Evolutionary conservation across 2,113 vertebrate genomes (phyloP), one percentile per base, ranked within the genome.

Genomic region (Boulengeromyrus knoepffleri): DNA sequence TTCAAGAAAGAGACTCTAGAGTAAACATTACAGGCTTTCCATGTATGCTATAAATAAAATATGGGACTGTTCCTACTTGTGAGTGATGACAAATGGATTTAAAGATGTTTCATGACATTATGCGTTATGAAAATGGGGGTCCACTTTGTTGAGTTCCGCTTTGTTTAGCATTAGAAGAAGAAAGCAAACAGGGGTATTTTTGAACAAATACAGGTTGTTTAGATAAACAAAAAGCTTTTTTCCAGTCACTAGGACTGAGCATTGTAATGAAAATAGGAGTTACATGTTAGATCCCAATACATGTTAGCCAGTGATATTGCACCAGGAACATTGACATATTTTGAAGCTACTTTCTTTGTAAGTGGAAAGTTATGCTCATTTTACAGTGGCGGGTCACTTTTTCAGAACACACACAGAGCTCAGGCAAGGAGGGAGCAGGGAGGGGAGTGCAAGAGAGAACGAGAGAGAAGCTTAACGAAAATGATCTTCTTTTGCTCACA

Each of bases 371-470:
- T 36, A 52, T 45, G 53, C 77, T 91, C 77, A 86, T 80, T 96
- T 97, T 91, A 95, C 93, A 95, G 95, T 96, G 95, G 94, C 95
- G 94, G 95, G 96, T 96, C 95, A 96, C 95, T 95, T 95, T 94
- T n/a, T 17, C 70, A 24, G 15, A 47, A 31, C 85, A 52, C 85
- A 74, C 19, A 83, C 80, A 83, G 50, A 27, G 49, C 39, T 58
- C 45, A 24, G 39, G 80, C 39, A 19, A 19, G 83, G 39, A 47
- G 83, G 21, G 83, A 9, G 45, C 83, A 5, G 83, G 80, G 77
- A 53, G 49, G 45, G 19, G 74, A 24, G 88, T 3, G 46, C 1
- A 31, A 42, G 70, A 36, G 66, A 45, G 87, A 21, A 52, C 2
- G 52, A 85, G 13, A 46, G 74, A 90, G 88, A 83, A 53, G 74